These are phyloP conservation scores for Apeltes quadracus DNA, from an alignment of 2,113 vertebrate genomes.

Conservation along the genomic window DNA sequence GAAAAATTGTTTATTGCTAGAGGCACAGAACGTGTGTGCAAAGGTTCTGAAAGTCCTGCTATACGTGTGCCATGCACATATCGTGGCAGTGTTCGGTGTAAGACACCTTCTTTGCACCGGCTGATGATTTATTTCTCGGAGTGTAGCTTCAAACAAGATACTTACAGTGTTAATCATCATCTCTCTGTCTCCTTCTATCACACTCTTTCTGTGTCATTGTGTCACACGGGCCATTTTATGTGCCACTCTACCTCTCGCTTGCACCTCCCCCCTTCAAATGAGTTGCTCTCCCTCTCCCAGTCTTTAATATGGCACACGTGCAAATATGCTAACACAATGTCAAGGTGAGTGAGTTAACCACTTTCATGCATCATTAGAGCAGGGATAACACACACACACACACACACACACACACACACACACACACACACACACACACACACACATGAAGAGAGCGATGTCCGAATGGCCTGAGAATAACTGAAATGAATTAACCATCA, in stretches of 20 bases:
- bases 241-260: slow-evolving; percentile 42
- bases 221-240: slow-evolving; percentile 26
- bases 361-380: slow-evolving; percentile 78
- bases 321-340: slow-evolving; percentile 32
- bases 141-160: slow-evolving; percentile 32
- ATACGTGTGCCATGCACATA: slow-evolving; percentile 40
- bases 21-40: neutral
- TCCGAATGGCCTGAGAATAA: slow-evolving; percentile 66
- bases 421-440: slow-evolving; percentile 25
- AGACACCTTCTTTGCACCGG: slow-evolving; percentile 47
- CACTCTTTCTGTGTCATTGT: slow-evolving; percentile 28
- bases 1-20: neutral
- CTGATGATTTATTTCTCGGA: slow-evolving; percentile 53
- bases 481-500: slow-evolving; percentile 57
- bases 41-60: slow-evolving; percentile 23
- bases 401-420: slow-evolving; percentile 8
- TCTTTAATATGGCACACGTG: slow-evolving; percentile 15
- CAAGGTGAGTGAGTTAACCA: slow-evolving; percentile 71
- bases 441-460: slow-evolving; percentile 37
- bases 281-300: slow-evolving; percentile 2
- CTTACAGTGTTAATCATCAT: slow-evolving; percentile 26
- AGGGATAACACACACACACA: slow-evolving; percentile 53
- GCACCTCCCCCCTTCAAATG: slow-evolving; percentile 14
- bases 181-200: slow-evolving; percentile 30
- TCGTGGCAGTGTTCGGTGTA: slow-evolving; percentile 19